Evolutionary conservation across 2,113 vertebrate genomes (phyloP), one percentile per base, ranked within the genome.

Genomic region (Neolamprologus brichardi): DNA sequence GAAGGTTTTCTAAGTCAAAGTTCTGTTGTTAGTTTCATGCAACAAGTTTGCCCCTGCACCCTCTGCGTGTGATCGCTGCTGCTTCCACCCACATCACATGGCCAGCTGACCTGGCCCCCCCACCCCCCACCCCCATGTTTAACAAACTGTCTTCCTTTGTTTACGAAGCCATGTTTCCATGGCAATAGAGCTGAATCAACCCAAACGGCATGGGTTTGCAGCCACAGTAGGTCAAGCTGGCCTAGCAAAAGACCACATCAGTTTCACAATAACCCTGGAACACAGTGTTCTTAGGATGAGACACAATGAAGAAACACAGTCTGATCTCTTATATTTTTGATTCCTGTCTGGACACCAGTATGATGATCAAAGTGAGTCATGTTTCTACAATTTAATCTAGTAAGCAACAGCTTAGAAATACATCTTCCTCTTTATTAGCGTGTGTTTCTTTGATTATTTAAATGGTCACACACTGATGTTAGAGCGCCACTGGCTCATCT

Each of bases 71-170:
- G 86, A 81, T 81, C 39, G 75, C 80, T 83, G 64, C 54, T 18
- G 3, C 77, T 44, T 20, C 82, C 81, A 72, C 88, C 91, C 85
- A 85, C 87, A 83, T 96, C 94, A 96, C 96, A 95, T 95, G 96
- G 92, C 95, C 96, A 95, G 95, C 96, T 97, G 97, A 97, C 96
- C 93, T 86, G 39, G 80, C 95, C 95, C 97, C 96, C 95, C 96
- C 54, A 91, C 4, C 95, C 4, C 94, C 95, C 56, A 91, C 96
- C 62, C 95, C 8, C 94, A 94, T 96, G 96, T 97, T 95, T 93
- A 96, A 96, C 94, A 96, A 97, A 97, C 95, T 95, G 96, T 94
- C 96, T 96, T 92, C 94, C 96, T 97, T 87, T 94, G 87, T 92
- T 94, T 87, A 32, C 84, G 92, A 78, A 75, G 34, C 60, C 72